Percentiles rank a stretch among this genome's conserved stretches.
Evolutionary conservation across 2,797 vertebrate genomes (phyloP).

Genomic region (Squalus acanthias): DNA sequence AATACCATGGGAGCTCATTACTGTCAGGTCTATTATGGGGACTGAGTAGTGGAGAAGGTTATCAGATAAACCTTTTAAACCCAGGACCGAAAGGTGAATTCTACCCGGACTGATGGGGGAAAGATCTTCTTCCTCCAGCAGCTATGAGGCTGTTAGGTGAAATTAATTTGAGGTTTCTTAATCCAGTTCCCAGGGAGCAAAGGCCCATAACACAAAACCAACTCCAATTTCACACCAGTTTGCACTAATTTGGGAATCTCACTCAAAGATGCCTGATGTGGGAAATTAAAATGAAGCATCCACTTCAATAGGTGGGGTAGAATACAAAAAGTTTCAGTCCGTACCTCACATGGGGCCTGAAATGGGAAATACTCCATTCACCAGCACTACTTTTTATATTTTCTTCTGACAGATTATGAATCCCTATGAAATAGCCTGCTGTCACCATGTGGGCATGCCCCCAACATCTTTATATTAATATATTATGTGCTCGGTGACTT

Average conservation of each 20-base stretch:
- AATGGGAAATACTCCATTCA: background rate
- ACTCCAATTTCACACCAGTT: background rate
- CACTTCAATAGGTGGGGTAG: background rate
- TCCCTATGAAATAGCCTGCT: background rate
- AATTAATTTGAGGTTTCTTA: background rate
- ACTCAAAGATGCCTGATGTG: background rate
- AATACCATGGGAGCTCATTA: background rate
- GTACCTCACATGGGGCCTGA: background rate
- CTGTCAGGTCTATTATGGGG: background rate
- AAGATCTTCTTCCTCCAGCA: background rate
- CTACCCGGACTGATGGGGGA: background rate
- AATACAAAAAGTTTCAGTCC: background rate
- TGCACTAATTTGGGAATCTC: background rate
- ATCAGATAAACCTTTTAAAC: background rate
- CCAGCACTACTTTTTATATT: background rate
- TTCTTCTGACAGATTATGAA: background rate
- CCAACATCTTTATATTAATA: background rate
- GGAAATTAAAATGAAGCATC: background rate
- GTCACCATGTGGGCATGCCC: background rate
- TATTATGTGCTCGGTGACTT: background rate
- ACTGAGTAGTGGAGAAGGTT: background rate
- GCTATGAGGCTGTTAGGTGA: background rate
- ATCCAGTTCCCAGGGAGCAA: background rate
- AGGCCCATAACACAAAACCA: background rate
- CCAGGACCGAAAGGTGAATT: background rate